A percentile compares a stretch with the other conserved stretches of the same genome.
Evolutionary conservation across 1,140 invertebrate genomes (phyloP).

Genomic region (Penaeus vannamei): DNA sequence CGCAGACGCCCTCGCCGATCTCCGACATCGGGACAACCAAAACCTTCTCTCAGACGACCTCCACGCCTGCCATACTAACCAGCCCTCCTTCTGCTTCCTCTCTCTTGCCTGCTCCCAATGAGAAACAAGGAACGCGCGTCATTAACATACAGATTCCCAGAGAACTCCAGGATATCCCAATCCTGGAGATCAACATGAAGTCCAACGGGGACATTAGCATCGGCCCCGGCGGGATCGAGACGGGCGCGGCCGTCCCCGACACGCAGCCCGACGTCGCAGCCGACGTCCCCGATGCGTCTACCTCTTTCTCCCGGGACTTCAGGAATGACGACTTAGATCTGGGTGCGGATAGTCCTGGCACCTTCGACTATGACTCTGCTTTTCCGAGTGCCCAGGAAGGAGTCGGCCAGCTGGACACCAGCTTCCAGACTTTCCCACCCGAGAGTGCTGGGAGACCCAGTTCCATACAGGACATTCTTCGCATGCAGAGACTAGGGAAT

Average conservation of each 20-base stretch:
- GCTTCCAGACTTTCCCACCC: neutral
- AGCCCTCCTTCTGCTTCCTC: neutral
- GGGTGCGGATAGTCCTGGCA: neutral
- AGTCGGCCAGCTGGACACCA: neutral
- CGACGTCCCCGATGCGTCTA: neutral
- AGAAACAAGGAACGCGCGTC: conserved; percentile 17
- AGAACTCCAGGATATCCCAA: conserved; percentile 54
- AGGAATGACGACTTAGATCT: neutral
- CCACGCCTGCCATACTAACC: too few species aligned
- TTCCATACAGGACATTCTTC: conserved; percentile 44
- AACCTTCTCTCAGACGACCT: too few species aligned
- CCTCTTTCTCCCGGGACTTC: neutral
- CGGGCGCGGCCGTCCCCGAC: neutral
- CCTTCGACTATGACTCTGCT: neutral
- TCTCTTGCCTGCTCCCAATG: neutral
- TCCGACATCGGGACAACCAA: too few species aligned
- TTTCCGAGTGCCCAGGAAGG: neutral
- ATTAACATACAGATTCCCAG: conserved; percentile 64
- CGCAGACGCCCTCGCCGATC: too few species aligned
- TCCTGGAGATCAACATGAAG: conserved; percentile 65
- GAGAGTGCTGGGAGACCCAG: neutral
- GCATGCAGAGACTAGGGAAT: conserved; percentile 49
- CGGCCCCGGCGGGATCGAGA: conserved; percentile 25
- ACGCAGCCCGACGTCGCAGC: neutral
- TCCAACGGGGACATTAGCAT: conserved; percentile 62